Base-by-base conservation (phyloP, 2,113 vertebrate genomes). In the Chitala chitala region DNA sequence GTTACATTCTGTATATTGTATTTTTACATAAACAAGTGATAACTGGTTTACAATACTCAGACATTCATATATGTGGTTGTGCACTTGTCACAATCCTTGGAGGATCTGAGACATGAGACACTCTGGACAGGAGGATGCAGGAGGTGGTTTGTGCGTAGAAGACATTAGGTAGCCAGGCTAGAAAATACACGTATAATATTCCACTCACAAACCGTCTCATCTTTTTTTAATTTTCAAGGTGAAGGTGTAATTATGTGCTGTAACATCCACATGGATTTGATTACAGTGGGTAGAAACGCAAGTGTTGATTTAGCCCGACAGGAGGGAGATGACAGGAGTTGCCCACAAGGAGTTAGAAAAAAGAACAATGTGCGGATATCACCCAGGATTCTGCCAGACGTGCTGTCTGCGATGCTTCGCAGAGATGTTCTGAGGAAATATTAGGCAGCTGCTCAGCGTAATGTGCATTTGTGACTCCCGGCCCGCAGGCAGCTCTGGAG, bases 391-490 rank as follows among this genome's bases (percentile, higher is more conserved):
- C 22, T 3, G 4, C 10, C 22, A 42, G 36, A 65, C n/a, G 40
- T 8, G 64, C 64, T 26, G 42, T 24, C 64, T 68, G 40, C 5
- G 10, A 38, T 46, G 22, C 64, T 42, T 26, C 42, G 13, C n/a
- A 22, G 9, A 42, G 64, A 42, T 10, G 64, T 46, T 38, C 40
- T 68, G 64, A 68, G 40, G 22, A 42, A 24, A 29, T 48, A 68
- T 68, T 68, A 68, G 46, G n/a, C 40, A 22, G 40, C 26, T 68
- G 4, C 64, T 68, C 22, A 22, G 44, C 46, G 40, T 68, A 3
- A 68, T 68, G 24, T 68, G 64, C 64, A 68, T 68, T 68, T 42
- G 42, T 68, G n/a, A 46, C 22, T 46, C 64, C 42, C 22, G 64
- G 64, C 46, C 46, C 40, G 26, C 64, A 68, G 64, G 26, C 64